These are phyloP conservation scores for Petrolisthes manimaculis DNA, from an alignment of 2,888 invertebrate species.

Conservation along the genomic window DNA sequence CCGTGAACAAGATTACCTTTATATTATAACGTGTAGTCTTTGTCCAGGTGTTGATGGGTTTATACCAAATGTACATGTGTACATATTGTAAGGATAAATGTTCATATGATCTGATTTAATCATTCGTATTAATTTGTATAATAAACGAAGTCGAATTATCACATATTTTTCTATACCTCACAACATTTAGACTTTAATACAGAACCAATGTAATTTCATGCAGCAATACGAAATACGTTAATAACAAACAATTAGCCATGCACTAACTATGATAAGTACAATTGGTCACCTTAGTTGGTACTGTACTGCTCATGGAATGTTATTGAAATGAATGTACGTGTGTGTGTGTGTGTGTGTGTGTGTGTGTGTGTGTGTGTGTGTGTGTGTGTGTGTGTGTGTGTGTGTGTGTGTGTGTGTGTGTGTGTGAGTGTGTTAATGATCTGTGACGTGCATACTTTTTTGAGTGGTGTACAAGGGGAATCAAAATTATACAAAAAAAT, in stretches of 20 bases:
- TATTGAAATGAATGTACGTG: no score
- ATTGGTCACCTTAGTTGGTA: neutral
- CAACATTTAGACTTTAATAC: no score
- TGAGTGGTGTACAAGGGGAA: no score
- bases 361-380: conserved; percentile 36
- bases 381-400: conserved; percentile 35
- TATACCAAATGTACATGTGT: conserved; percentile 17
- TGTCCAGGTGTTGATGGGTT: conserved; percentile 22
- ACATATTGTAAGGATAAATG: neutral
- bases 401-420: neutral
- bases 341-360: conserved; percentile 29
- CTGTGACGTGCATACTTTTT: no score
- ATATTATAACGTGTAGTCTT: neutral
- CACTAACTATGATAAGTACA: no score
- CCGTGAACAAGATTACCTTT: neutral
- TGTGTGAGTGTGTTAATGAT: neutral
- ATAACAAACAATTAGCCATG: no score
- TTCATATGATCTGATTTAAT: neutral
- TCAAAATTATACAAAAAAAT: no score
- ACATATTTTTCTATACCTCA: no score
- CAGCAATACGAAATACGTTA: no score
- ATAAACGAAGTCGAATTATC: neutral
- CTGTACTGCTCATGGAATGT: no score
- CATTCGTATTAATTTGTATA: neutral
- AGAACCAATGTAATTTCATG: no score